Percentiles rank a stretch among this genome's conserved stretches.
Evolutionary conservation across 1,140 invertebrate species (phyloP).

Genomic region (Bradynema listronoti): DNA sequence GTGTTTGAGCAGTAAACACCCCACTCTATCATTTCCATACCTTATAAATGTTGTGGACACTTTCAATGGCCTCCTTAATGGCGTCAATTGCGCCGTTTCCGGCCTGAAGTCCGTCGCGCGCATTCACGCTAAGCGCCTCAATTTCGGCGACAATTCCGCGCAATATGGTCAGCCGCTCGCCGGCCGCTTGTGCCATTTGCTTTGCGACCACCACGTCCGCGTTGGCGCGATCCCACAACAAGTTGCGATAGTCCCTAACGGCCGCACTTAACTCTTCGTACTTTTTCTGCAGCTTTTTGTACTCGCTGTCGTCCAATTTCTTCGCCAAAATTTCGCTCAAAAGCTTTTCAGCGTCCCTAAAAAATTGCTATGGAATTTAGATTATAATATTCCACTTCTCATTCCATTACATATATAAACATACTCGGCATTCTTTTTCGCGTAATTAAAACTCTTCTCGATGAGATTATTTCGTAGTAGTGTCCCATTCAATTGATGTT

Average conservation of each 20-base stretch:
- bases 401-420: background rate
- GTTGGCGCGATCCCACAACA: conserved; percentile 44
- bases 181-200: conserved; percentile 28
- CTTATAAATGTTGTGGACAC: conserved; percentile 38
- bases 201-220: conserved; percentile 32
- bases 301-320: conserved; percentile 52
- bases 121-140: conserved; percentile 23
- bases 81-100: conserved; percentile 31
- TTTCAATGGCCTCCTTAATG: conserved; percentile 27
- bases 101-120: conserved; percentile 30
- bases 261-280: conserved; percentile 20
- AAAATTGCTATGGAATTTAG: conserved; percentile 17
- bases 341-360: conserved; percentile 40
- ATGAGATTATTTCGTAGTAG: conserved; percentile 41
- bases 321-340: conserved; percentile 44
- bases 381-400: conserved; percentile 11
- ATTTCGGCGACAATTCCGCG: conserved; percentile 33
- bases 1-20: too few relatives aligned
- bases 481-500: conserved; percentile 39
- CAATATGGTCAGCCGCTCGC: conserved; percentile 29
- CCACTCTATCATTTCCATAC: too few relatives aligned
- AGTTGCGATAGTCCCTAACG: conserved; percentile 47
- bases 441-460: conserved; percentile 50
- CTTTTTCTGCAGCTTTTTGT: conserved; percentile 38
- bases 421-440: conserved; percentile 42